A percentile compares a stretch with the other conserved stretches of the same genome.
Evolutionary conservation across 2,113 vertebrate species (phyloP).

Genomic region (Eidolon helvum): DNA sequence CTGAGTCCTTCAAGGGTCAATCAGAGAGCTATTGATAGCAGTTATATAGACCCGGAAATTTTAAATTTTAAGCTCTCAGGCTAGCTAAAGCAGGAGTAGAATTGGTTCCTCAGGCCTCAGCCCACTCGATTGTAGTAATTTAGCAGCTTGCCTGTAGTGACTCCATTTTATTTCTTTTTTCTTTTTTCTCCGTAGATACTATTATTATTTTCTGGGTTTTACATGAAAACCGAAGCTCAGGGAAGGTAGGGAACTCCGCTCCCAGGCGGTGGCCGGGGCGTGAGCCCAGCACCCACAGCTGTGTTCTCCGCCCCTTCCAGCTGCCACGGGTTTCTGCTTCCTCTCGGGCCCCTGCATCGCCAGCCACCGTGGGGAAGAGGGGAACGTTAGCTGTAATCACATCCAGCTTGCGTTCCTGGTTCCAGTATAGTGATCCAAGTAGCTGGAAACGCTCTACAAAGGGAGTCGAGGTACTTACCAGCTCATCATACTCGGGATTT

Average conservation of each 20-base stretch:
- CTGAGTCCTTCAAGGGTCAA: background rate
- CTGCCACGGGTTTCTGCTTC: accelerated
- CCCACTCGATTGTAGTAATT: background rate
- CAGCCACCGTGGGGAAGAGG: background rate
- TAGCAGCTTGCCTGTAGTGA: background rate
- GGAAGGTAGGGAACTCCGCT: background rate
- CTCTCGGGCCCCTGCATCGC: background rate
- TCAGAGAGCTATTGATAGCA: too few species aligned
- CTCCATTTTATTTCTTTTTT: background rate
- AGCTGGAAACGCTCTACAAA: background rate
- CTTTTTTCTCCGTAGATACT: background rate
- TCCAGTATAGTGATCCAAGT: too few species aligned
- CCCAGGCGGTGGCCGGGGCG: accelerated
- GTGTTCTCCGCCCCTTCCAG: background rate
- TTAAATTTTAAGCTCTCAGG: too few species aligned
- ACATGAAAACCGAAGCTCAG: background rate
- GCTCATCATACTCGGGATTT: background rate
- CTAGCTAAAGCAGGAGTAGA: too few species aligned
- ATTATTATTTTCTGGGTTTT: background rate
- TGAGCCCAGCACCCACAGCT: background rate
- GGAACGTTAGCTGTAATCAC: background rate
- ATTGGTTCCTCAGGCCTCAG: too few species aligned
- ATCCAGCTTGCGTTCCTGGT: accelerated
- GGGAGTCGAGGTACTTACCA: background rate
- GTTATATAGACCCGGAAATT: too few species aligned